Conservation (phyloP, 2,888 invertebrate species). For the Argyresthia goedartella region DNA sequence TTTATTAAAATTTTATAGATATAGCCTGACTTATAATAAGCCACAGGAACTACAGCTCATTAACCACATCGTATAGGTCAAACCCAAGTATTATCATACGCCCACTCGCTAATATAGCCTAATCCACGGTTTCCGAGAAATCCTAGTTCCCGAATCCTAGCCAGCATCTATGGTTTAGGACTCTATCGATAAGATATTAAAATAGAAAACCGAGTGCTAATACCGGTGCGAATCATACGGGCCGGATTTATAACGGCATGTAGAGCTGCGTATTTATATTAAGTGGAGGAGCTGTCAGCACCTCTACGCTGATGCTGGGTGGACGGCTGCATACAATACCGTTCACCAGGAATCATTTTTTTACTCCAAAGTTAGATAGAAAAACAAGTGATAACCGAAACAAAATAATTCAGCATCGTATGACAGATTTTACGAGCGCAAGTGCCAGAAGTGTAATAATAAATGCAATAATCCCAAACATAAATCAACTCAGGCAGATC, state of each 20-base stretch:
- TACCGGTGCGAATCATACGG: constrained; percentile 37
- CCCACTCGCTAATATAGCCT: constrained; percentile 20
- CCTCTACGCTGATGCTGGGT: constrained; percentile 49
- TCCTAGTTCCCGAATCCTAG: constrained; percentile 8
- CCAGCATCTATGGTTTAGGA: constrained; percentile 27
- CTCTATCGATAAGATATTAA: constrained; percentile 47
- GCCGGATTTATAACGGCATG: constrained; percentile 56
- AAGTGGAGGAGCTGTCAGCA: constrained; percentile 66
- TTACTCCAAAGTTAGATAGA: too few species aligned
- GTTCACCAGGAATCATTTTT: not conserved
- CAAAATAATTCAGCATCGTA: too few species aligned
- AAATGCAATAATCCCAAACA: not conserved
- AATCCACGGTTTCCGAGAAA: constrained; percentile 19
- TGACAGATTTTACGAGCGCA: not conserved
- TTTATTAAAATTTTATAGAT: too few species aligned
- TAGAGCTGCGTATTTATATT: constrained; percentile 66
- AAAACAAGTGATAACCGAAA: too few species aligned
- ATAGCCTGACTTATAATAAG: too few species aligned
- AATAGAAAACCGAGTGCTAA: constrained; percentile 42
- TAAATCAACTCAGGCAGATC: not conserved
- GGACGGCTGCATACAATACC: constrained; percentile 57
- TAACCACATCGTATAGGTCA: too few species aligned
- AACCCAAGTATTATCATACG: constrained; percentile 19
- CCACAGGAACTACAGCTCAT: too few species aligned
- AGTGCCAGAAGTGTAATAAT: not conserved